These are phyloP conservation scores for Gorsachius goisagi DNA, from an alignment of 2,113 vertebrate species.

Conservation along the genomic window DNA sequence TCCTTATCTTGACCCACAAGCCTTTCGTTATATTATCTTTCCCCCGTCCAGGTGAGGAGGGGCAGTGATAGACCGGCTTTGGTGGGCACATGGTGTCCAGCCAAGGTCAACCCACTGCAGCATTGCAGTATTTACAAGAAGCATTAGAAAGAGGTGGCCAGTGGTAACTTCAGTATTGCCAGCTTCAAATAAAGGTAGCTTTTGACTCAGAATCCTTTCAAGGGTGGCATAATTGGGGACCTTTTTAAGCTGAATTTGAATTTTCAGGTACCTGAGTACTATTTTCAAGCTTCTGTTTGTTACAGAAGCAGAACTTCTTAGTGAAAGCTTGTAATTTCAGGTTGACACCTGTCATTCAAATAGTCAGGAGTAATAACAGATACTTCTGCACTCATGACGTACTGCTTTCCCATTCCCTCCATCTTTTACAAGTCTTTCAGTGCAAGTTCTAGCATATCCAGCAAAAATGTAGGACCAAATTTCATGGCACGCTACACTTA, in stretches of 20 bases:
- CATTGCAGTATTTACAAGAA: background rate
- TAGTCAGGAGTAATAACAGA: background rate
- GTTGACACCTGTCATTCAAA: background rate
- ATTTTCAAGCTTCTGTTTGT: background rate
- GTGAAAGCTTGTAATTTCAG: background rate
- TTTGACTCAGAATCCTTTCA: background rate
- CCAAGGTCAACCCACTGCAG: background rate
- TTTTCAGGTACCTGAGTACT: background rate
- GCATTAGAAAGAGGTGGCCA: background rate
- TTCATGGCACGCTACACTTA: background rate
- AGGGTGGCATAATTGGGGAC: background rate
- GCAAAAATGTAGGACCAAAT: background rate
- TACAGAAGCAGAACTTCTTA: background rate
- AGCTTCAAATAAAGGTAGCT: background rate
- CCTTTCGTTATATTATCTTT: too few species aligned
- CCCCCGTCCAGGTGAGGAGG: too few species aligned
- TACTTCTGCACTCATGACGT: background rate
- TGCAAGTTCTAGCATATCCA: background rate
- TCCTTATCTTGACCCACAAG: too few species aligned
- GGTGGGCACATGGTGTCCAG: too few species aligned
- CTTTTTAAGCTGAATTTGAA: background rate
- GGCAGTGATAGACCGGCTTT: too few species aligned
- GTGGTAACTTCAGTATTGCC: background rate
- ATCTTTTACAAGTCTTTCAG: background rate
- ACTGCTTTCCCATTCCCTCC: background rate